Evolutionary conservation across 2,888 invertebrate genomes (phyloP), one percentile per base, ranked within the genome.

Genomic region (Caenorhabditis sp.): DNA sequence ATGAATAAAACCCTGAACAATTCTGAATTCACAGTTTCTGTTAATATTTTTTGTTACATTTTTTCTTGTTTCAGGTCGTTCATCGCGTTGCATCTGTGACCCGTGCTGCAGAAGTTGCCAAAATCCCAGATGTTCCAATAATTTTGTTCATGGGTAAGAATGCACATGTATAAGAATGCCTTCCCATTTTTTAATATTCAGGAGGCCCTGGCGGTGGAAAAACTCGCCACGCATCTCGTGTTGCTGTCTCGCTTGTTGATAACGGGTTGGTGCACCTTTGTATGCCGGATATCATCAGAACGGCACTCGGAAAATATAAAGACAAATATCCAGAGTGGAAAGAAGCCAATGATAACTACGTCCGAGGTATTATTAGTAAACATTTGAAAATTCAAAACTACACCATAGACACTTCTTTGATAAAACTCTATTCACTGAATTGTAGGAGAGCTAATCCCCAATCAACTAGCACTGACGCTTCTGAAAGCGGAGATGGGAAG

Each of bases 181-280:
- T 64, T 15, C 32, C 4, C 11, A 32, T 28, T 18, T 22, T 20
- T 3, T n/a, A n/a, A n/a, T 51, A 5, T 26, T 24, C 62, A 91
- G 91, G 91, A 11, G 91, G 91, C 1, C 91, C 91, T 0, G 91
- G 91, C n/a, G 91, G 91, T 0, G 89, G 88, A 0, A 92, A 92
- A 74, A 91, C 91, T 13, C 77, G 88, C 5, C 89, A 90, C 58
- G 91, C 91, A 0, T 85, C 89, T 11, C 84, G 82, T 47, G 87
- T 91, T 6, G 85, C 83, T 5, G 56, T 76, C 15, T 67, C 85
- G 2, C 61, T 87, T 9, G 32, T 56, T n/a, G 85, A 85, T 37
- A 69, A 83, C 47, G 91, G 90, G 1, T 84, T 91, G 35, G 88
- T 91, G 0, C 92, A 91, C 80, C 88, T 91, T 61, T 92, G 90